These are phyloP conservation scores for Cephalopachus bancanus DNA, from an alignment of 2,797 vertebrate species.

Conservation along the genomic window DNA sequence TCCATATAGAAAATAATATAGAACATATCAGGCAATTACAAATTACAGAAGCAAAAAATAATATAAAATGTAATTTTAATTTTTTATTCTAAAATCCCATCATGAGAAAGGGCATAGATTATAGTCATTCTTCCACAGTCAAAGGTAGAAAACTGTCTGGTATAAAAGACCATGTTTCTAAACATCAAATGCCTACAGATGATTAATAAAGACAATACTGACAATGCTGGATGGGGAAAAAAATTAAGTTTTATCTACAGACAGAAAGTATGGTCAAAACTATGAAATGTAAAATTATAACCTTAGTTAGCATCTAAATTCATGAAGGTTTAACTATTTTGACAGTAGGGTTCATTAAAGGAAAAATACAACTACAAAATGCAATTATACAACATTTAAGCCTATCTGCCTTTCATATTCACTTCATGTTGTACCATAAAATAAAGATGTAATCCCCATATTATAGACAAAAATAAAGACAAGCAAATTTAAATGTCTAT, in stretches of 20 bases:
- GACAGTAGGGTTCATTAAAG: conserved; percentile 52
- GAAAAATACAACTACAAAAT: conserved; percentile 45
- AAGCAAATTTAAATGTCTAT: conserved; percentile 49
- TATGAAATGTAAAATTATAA: conserved; percentile 36
- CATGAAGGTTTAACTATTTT: conserved; percentile 42
- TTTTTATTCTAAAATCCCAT: conserved; percentile 64
- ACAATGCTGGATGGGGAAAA: not conserved
- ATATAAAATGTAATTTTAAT: not conserved
- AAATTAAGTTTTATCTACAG: conserved; percentile 28
- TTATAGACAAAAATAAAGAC: conserved; percentile 17
- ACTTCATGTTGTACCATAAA: conserved; percentile 4
- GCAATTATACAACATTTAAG: conserved; percentile 32
- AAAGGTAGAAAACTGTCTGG: conserved; percentile 12
- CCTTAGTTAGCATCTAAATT: conserved; percentile 29
- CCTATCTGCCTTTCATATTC: conserved; percentile 13
- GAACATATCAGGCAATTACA: not conserved
- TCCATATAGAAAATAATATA: conserved; percentile 8
- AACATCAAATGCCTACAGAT: conserved; percentile 26
- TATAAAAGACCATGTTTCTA: not conserved
- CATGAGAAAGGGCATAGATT: not conserved
- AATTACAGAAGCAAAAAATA: too few species aligned
- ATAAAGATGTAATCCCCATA: conserved; percentile 14
- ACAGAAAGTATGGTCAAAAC: conserved; percentile 43
- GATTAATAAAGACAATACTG: not conserved
- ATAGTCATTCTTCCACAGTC: not conserved